These are phyloP conservation scores for Isaurus tuberculatus DNA, from an alignment of 92 coral and sea anemone species.

Conservation along the genomic window DNA sequence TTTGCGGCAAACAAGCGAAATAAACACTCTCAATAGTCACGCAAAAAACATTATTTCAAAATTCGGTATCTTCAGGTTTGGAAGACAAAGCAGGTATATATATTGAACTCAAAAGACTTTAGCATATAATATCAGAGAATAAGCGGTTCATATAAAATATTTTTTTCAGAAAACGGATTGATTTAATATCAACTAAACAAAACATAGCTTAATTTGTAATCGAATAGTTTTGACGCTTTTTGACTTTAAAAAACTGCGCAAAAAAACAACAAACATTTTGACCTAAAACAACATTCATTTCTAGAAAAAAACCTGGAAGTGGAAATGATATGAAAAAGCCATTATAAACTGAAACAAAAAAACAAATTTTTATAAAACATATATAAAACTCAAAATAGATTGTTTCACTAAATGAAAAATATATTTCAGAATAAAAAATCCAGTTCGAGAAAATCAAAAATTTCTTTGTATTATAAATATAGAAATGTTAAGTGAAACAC, in stretches of 20 bases:
- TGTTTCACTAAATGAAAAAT: no score
- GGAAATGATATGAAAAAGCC: no score
- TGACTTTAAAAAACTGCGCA: not conserved
- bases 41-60: not conserved
- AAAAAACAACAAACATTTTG: not conserved
- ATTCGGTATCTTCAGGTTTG: not conserved
- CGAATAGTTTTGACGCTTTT: not conserved
- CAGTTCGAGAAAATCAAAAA: no score
- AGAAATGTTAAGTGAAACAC: no score
- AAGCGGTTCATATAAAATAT: no score
- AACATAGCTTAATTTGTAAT: not conserved
- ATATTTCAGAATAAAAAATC: no score
- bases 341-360: no score
- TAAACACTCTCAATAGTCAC: not conserved
- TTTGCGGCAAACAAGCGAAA: not conserved
- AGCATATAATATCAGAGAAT: not conserved
- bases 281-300: not conserved
- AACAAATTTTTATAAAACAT: no score
- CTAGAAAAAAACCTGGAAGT: no score
- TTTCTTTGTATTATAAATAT: no score
- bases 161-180: not conserved
- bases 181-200: not conserved
- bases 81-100: not conserved
- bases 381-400: no score
- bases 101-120: not conserved